Conservation (phyloP, 2,888 invertebrate genomes). For the Arctia plantaginis region DNA sequence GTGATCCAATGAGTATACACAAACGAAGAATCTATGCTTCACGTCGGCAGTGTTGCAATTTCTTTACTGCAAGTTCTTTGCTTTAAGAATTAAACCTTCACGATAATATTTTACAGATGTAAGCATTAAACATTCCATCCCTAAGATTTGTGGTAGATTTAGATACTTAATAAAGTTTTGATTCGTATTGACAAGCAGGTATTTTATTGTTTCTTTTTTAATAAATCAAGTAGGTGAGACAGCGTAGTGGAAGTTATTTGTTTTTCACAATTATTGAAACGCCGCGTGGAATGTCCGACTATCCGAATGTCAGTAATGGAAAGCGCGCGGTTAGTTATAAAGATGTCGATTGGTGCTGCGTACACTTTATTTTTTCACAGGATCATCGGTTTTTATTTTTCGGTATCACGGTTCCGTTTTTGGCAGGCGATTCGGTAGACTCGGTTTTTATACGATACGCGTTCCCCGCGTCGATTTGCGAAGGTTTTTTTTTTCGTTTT, state of each 20-base stretch:
- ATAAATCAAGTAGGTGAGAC: background rate
- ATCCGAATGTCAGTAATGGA: constrained; percentile 40
- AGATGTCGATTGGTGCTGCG: constrained; percentile 70
- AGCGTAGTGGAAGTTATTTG: background rate
- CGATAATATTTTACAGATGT: too few relatives aligned
- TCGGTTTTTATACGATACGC: constrained; percentile 83
- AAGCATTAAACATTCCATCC: background rate
- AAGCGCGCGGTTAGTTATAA: constrained; percentile 68
- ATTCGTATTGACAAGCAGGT: background rate
- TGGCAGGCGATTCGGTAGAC: constrained; percentile 81
- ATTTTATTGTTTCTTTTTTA: background rate
- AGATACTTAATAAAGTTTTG: background rate
- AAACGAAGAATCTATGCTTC: background rate
- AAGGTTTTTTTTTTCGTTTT: constrained; percentile 78
- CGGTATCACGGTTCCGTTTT: constrained; percentile 86
- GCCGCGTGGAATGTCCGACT: background rate
- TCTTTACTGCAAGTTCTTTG: background rate
- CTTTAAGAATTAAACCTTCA: background rate
- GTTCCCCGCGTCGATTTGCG: constrained; percentile 80
- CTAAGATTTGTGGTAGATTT: background rate
- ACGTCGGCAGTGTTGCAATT: background rate
- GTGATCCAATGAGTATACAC: background rate
- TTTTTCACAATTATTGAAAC: constrained; percentile 31
- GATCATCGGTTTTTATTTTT: constrained; percentile 84
- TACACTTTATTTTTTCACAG: constrained; percentile 81